Conservation (phyloP, 2,113 vertebrate species). For the Rhinolophus ferrumequinum region DNA sequence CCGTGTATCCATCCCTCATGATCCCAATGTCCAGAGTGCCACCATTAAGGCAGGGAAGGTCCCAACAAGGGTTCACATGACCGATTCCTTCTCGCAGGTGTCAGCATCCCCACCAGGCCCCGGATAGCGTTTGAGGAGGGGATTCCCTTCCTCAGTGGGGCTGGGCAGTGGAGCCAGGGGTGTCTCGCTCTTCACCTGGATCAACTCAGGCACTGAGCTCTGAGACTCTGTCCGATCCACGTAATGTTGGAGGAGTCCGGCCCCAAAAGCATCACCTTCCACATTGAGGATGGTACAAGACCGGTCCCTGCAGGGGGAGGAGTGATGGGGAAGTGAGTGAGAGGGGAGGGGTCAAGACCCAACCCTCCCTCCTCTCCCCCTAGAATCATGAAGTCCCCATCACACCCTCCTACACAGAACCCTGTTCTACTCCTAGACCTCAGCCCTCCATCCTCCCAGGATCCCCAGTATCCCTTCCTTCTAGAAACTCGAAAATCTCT, state of each 20-base stretch:
- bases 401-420: background rate
- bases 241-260: conserved; percentile 90
- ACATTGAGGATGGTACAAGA: conserved; percentile 94
- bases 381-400: accelerated
- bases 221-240: conserved; percentile 79
- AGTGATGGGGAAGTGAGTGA: background rate
- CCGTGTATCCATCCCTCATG: background rate
- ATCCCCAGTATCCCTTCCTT: background rate
- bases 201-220: conserved; percentile 69
- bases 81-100: conserved; percentile 84
- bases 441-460: background rate
- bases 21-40: background rate
- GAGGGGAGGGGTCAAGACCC: background rate
- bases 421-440: background rate
- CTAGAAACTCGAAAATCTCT: background rate
- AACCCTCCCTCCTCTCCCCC: accelerated
- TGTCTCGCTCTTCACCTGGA: conserved; percentile 79
- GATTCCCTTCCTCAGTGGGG: conserved; percentile 78
- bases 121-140: conserved; percentile 78
- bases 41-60: background rate
- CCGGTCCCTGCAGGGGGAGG: conserved; percentile 87
- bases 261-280: conserved; percentile 93
- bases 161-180: accelerated
- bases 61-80: conserved; percentile 82
- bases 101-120: background rate